Percentiles rank a stretch among this genome's conserved stretches.
Evolutionary conservation across 2,888 invertebrate genomes (phyloP).

Genomic region (Hemaris fuciformis): DNA sequence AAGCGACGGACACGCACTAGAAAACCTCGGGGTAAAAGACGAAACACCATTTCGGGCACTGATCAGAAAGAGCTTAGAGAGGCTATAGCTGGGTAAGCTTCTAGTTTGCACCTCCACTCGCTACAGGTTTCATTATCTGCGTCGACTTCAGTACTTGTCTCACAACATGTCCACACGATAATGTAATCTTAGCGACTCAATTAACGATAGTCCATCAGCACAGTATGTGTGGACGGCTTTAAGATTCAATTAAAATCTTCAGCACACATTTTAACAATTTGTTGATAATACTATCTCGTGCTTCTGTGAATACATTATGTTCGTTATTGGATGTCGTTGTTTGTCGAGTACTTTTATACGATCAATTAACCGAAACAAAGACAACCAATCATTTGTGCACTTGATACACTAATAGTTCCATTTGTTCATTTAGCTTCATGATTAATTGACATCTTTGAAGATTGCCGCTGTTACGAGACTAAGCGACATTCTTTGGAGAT

Average conservation of each 20-base stretch:
- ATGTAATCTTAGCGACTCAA: slow-evolving; percentile 65
- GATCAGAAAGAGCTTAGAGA: slow-evolving; percentile 94
- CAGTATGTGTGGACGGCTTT: slow-evolving; percentile 72
- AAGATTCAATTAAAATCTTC: slow-evolving; percentile 58
- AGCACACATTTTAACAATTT: slow-evolving; percentile 73
- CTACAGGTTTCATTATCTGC: slow-evolving; percentile 64
- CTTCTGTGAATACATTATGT: slow-evolving; percentile 76
- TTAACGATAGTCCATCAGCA: slow-evolving; percentile 67
- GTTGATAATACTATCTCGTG: slow-evolving; percentile 69
- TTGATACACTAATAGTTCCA: slow-evolving; percentile 77
- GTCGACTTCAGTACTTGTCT: slow-evolving; percentile 19
- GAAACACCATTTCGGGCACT: slow-evolving; percentile 95
- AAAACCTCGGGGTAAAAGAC: slow-evolving; percentile 90
- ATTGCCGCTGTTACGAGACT: slow-evolving; percentile 70
- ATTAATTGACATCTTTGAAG: slow-evolving; percentile 67
- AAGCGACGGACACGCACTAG: slow-evolving; percentile 87
- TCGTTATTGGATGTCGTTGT: slow-evolving; percentile 74
- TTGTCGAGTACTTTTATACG: slow-evolving; percentile 38
- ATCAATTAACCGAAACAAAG: slow-evolving; percentile 49
- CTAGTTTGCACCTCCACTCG: slow-evolving; percentile 68
- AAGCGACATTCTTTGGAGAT: slow-evolving; percentile 64
- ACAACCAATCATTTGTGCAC: slow-evolving; percentile 72
- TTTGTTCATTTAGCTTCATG: slow-evolving; percentile 75
- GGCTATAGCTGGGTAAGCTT: slow-evolving; percentile 91
- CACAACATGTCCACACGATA: slow-evolving; percentile 44